Evolutionary conservation across 2,113 vertebrate species (phyloP), one percentile per base, ranked within the genome.

Genomic region (Okapia johnstoni): DNA sequence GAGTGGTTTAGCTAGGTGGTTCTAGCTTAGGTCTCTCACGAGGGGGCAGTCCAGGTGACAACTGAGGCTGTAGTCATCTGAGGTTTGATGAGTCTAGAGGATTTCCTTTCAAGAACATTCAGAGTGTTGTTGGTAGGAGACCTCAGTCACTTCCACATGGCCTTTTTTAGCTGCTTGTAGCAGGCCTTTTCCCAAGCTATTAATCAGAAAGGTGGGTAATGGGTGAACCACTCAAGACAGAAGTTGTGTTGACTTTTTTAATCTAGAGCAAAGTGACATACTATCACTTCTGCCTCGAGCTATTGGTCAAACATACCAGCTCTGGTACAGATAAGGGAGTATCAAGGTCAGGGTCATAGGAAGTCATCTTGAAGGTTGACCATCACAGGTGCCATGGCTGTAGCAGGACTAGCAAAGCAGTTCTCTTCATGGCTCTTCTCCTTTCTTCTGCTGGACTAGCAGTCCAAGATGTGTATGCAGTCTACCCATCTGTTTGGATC

Each of bases 381-480:
- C 36, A 3, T 76, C 43, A 14, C 12, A 43, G 11, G 19, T 33
- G 10, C 25, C 2, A 9, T 30, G 46, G 15, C 13, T 54, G 1
- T 4, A 36, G n/a, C 30, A 28, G 25, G 61, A 36, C 30, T 54
- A 30, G 40, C 36, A 73, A 73, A 46, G 9, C 26, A 25, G 2
- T n/a, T 2, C 3, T 55, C 43, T 52, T 70, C 2, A 4, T 7
- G 0, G 1, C 2, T 2, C 10, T 26, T 28, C 33, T 48, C 12
- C 73, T 88, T 87, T 16, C 26, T 66, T 80, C 13, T 57, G 3
- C 11, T 40, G 6, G 9, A 15, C 61, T 15, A 30, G 2, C 55
- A 80, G 93, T 23, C 52, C 8, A 6, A 86, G n/a, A 25, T 12
- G 8, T 14, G 15, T 6, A 25, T n/a, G 12, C 2, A 43, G 17